Evolutionary conservation across 2,113 vertebrate genomes (phyloP).

Genomic region (Cacatua alba): DNA sequence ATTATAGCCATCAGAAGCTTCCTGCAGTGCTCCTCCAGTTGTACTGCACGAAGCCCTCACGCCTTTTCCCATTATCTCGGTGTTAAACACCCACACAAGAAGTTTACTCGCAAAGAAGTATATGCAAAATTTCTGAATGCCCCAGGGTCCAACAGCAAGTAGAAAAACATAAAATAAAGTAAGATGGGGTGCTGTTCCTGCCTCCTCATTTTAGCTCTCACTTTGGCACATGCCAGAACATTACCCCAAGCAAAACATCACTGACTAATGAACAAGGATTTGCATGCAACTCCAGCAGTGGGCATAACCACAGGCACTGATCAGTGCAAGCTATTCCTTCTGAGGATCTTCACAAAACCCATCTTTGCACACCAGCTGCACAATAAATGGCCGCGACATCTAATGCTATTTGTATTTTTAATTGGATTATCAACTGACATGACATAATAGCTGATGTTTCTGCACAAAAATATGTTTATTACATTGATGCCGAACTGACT

Average conservation of each 20-base stretch:
- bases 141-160: conserved; percentile 1
- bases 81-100: conserved; percentile 22
- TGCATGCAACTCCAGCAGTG: conserved; percentile 27
- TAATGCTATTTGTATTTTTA: conserved; percentile 1
- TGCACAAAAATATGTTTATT: conserved; percentile 9
- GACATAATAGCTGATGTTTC: background rate
- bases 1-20: background rate
- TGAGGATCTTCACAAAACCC: background rate
- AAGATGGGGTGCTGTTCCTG: background rate
- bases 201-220: conserved; percentile 35
- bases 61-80: background rate
- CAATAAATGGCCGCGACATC: background rate
- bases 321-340: background rate
- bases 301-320: background rate
- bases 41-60: background rate
- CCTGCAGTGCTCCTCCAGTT: background rate
- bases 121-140: conserved; percentile 41
- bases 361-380: background rate
- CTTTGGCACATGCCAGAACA: conserved; percentile 50
- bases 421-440: background rate
- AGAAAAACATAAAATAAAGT: conserved; percentile 9
- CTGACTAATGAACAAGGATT: conserved; percentile 24
- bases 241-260: conserved; percentile 16
- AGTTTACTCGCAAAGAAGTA: conserved; percentile 4
- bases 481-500: conserved; percentile 35